Evolutionary conservation across 2,113 vertebrate species (phyloP).

Genomic region (Caretta caretta): DNA sequence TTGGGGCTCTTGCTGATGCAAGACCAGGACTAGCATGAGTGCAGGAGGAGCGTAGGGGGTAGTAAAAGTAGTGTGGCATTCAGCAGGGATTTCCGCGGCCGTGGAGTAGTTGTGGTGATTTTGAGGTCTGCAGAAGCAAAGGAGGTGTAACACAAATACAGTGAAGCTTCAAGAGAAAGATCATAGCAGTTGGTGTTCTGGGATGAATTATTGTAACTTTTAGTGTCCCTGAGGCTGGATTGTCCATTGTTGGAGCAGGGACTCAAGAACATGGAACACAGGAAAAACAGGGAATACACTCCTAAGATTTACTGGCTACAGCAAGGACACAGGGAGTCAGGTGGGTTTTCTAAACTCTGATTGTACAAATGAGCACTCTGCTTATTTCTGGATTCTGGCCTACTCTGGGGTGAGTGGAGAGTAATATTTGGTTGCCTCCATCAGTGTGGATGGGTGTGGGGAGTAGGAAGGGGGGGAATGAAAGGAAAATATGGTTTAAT

Average conservation of each 20-base stretch:
- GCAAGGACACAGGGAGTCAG: neutral
- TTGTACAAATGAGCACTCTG: neutral
- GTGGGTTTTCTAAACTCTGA: neutral
- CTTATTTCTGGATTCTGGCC: neutral
- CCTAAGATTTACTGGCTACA: neutral
- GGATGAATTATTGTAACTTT: neutral
- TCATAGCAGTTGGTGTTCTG: neutral
- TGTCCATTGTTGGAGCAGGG: neutral
- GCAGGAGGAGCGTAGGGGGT: neutral
- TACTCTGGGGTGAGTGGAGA: neutral
- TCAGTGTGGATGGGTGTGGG: neutral
- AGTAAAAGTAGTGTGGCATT: neutral
- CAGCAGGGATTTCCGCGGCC: neutral
- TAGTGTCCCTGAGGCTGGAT: neutral
- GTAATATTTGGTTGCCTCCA: neutral
- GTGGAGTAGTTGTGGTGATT: neutral
- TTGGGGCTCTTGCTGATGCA: neutral
- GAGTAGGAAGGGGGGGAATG: neutral
- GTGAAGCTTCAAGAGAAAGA: neutral
- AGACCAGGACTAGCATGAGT: neutral
- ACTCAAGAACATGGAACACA: neutral
- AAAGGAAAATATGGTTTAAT: neutral
- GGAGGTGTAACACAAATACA: neutral
- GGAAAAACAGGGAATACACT: neutral
- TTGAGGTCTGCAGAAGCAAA: neutral